A percentile compares a stretch with the other conserved stretches of the same genome.
phyloP scores from a whole-genome alignment of 2,797 vertebrate species.

The Scolopax rusticola region DNA sequence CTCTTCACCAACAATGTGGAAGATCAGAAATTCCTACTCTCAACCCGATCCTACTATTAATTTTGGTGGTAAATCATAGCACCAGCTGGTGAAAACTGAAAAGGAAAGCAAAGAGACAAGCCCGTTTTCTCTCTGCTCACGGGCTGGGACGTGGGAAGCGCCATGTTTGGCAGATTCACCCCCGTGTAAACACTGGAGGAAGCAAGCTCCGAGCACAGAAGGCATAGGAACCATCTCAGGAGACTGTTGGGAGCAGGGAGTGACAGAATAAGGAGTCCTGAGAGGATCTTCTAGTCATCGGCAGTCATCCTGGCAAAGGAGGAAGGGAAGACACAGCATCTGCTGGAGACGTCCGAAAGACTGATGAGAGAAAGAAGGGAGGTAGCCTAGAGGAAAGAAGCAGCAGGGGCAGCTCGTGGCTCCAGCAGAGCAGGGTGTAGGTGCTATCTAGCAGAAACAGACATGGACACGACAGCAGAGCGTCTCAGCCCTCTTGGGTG shows the following conservation, averaged over 20 bases:
- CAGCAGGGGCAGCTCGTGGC: fast-evolving
- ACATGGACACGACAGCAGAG: background rate
- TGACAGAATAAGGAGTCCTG: background rate
- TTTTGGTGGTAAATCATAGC: background rate
- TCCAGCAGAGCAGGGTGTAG: background rate
- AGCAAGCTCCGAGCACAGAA: background rate
- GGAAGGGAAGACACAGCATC: background rate
- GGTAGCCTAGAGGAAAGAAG: background rate
- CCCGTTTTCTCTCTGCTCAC: background rate
- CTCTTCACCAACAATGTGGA: background rate
- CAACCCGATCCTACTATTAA: background rate
- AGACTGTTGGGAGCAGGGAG: fast-evolving
- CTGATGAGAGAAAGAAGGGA: background rate
- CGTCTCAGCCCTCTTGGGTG: fast-evolving
- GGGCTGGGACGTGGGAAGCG: background rate
- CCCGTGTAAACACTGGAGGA: background rate
- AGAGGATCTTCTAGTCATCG: background rate
- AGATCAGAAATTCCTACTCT: background rate
- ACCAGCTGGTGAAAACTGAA: background rate
- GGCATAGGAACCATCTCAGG: background rate
- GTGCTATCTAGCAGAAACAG: background rate
- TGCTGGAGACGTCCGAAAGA: background rate
- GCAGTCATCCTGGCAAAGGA: background rate
- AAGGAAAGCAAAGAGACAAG: background rate
- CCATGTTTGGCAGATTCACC: background rate